Evolutionary conservation across 2,113 vertebrate genomes (phyloP).

Genomic region (Clarias batrachus): DNA sequence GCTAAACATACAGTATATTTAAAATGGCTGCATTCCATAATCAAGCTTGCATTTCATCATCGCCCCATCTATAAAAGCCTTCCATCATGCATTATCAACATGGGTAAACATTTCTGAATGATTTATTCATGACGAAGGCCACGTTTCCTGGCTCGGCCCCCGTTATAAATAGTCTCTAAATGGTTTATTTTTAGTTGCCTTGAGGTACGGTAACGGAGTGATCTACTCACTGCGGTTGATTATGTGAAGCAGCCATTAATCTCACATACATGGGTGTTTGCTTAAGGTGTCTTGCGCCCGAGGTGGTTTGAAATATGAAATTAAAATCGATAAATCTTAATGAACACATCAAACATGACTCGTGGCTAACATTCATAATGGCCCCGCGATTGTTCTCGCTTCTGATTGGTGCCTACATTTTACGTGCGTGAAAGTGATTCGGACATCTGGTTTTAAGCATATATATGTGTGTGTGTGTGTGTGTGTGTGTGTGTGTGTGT

Average conservation of each 20-base stretch:
- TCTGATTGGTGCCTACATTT: constrained; percentile 27
- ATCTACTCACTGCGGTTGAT: constrained; percentile 59
- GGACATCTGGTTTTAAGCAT: constrained; percentile 27
- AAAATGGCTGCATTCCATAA: neutral
- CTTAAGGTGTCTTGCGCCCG: constrained; percentile 60
- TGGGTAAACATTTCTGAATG: constrained; percentile 46
- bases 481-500: constrained; percentile 11
- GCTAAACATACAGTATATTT: neutral
- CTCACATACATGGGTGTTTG: constrained; percentile 58
- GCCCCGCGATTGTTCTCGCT: constrained; percentile 12
- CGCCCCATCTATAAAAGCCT: constrained; percentile 8
- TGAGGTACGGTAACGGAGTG: constrained; percentile 52
- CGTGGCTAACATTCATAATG: constrained; percentile 41
- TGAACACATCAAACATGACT: constrained; percentile 55
- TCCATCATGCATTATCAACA: constrained; percentile 47
- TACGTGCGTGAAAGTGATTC: neutral
- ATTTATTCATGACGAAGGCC: constrained; percentile 46
- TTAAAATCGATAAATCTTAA: constrained; percentile 67
- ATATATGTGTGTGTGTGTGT: constrained; percentile 10
- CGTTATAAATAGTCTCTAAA: constrained; percentile 50
- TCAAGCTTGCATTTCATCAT: constrained; percentile 26
- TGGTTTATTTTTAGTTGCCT: constrained; percentile 51
- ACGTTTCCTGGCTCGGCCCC: constrained; percentile 30
- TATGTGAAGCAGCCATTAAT: constrained; percentile 69
- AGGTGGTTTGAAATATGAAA: constrained; percentile 63